Conservation (phyloP, 2,888 invertebrate genomes). For the Leucoma salicis region DNA sequence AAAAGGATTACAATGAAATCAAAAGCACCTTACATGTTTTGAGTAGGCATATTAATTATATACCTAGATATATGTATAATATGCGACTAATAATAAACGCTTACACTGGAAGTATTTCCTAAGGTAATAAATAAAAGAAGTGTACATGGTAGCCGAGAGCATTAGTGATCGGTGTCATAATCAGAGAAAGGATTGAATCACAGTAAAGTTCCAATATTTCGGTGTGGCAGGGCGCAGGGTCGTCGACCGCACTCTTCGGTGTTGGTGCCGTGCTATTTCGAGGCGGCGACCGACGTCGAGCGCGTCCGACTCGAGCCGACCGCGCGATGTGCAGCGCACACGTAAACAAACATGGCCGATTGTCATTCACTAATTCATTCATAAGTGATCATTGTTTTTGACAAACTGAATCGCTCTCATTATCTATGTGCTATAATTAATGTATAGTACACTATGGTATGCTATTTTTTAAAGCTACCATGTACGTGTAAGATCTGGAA, state of each 20-base stretch:
- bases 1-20: too few species aligned
- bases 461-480: not conserved
- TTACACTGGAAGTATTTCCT: too few species aligned
- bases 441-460: not conserved
- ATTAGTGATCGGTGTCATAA: constrained; percentile 49
- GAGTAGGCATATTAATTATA: too few species aligned
- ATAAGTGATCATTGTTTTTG: constrained; percentile 72
- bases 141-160: constrained; percentile 23
- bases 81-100: too few species aligned
- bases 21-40: too few species aligned
- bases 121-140: too few species aligned
- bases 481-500: too few species aligned
- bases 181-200: constrained; percentile 61
- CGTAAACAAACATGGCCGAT: constrained; percentile 80
- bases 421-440: constrained; percentile 35
- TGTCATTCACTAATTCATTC: constrained; percentile 82
- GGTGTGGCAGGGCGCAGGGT: constrained; percentile 73
- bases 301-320: constrained; percentile 62
- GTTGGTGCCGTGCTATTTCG: constrained; percentile 77
- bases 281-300: constrained; percentile 64
- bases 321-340: constrained; percentile 60
- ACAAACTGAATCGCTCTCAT: constrained; percentile 63
- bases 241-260: constrained; percentile 73
- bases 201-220: constrained; percentile 73
- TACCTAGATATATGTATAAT: too few species aligned